These are phyloP conservation scores for Cliona cf. orientalis DNA, from an alignment of 37 sponge, comb jelly and placozoan species.

Conservation along the genomic window DNA sequence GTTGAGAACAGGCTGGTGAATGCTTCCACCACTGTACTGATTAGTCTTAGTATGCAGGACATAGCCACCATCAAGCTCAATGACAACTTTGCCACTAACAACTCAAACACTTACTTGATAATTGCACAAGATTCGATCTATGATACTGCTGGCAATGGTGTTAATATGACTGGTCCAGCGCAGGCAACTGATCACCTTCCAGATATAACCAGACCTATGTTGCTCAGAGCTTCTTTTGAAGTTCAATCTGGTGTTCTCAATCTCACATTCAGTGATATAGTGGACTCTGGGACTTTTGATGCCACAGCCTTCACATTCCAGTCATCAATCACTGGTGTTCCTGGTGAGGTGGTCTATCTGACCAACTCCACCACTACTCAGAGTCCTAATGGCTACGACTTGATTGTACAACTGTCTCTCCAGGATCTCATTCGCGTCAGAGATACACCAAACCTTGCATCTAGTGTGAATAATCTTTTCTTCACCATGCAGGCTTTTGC, in stretches of 20 bases:
- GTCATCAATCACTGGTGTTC: constrained; percentile 34
- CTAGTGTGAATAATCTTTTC: constrained; percentile 46
- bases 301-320: constrained; percentile 85
- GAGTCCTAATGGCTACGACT: constrained; percentile 68
- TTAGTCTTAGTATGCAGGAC: constrained; percentile 35
- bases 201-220: constrained; percentile 72
- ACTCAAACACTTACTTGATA: constrained; percentile 64
- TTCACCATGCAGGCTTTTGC: constrained; percentile 91
- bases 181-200: constrained; percentile 34
- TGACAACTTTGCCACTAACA: constrained; percentile 60
- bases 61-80: constrained; percentile 67
- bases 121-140: constrained; percentile 52
- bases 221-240: constrained; percentile 72
- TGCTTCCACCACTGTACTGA: constrained; percentile 24
- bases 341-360: constrained; percentile 49
- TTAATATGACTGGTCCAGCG: constrained; percentile 39
- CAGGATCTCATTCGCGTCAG: constrained; percentile 76
- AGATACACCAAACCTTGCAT: constrained; percentile 71
- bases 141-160: constrained; percentile 72
- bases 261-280: constrained; percentile 82
- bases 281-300: constrained; percentile 81
- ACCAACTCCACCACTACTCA: constrained; percentile 48
- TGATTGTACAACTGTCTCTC: constrained; percentile 57
- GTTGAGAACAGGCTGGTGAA: constrained; percentile 23
- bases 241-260: constrained; percentile 78